Conservation (phyloP, 2,888 invertebrate species). For the Ophion ellenae region DNA sequence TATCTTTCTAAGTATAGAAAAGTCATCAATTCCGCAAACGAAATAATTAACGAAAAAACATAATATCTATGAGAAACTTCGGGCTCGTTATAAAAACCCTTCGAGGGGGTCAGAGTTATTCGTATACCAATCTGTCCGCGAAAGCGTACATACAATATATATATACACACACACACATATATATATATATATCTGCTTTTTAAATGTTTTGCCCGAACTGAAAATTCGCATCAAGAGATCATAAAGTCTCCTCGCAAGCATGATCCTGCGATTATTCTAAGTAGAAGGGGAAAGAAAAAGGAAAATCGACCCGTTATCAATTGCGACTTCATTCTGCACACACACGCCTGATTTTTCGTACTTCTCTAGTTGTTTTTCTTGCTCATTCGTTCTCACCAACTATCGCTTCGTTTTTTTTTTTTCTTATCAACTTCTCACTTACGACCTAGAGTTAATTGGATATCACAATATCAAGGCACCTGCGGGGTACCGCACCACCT, state of each 20-base stretch:
- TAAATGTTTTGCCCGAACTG: slow-evolving; percentile 38
- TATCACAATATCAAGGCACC: slow-evolving; percentile 80
- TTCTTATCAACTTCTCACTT: slow-evolving; percentile 52
- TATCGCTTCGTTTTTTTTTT: slow-evolving; percentile 61
- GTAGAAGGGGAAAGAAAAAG: slow-evolving; percentile 63
- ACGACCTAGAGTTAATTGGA: slow-evolving; percentile 76
- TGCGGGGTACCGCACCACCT: slow-evolving; percentile 63
- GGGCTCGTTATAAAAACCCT: slow-evolving; percentile 13
- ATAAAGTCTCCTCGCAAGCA: slow-evolving; percentile 38
- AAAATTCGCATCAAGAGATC: slow-evolving; percentile 41
- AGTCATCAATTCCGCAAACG: not conserved
- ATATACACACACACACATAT: slow-evolving; percentile 10
- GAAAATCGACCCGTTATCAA: slow-evolving; percentile 63
- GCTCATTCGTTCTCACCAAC: slow-evolving; percentile 55
- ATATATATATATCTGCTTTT: slow-evolving; percentile 14
- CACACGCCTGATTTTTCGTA: slow-evolving; percentile 1
- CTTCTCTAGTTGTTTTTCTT: slow-evolving; percentile 17
- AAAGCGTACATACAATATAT: slow-evolving; percentile 29
- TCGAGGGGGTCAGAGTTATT: slow-evolving; percentile 17
- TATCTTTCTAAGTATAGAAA: slow-evolving; percentile 7
- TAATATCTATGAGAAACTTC: slow-evolving; percentile 19
- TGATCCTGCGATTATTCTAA: slow-evolving; percentile 49
- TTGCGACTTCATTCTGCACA: slow-evolving; percentile 76
- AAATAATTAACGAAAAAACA: slow-evolving; percentile 18
- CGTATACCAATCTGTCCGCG: slow-evolving; percentile 30